A percentile compares a stretch with the other conserved stretches of the same genome.
Conservation (phyloP, 2,113 vertebrate species). For the Rhagologus leucostigma region DNA sequence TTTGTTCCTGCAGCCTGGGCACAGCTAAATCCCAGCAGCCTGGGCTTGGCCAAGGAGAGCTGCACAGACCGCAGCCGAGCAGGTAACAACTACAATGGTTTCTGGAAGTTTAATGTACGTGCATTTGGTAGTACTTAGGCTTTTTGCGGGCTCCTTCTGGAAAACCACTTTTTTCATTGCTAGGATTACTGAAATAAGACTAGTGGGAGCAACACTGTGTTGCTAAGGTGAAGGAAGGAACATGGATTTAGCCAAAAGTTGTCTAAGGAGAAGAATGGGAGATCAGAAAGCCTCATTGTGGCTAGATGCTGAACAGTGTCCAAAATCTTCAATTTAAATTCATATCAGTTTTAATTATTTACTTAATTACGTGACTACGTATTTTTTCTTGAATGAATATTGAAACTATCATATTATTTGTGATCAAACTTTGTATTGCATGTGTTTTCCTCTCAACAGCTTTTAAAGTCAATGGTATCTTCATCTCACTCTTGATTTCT, state of each 20-base stretch:
- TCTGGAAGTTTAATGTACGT: not conserved
- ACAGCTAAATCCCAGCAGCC: not conserved
- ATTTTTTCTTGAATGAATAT: not conserved
- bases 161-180: not conserved
- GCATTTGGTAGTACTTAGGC: not conserved
- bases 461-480: not conserved
- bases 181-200: not conserved
- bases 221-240: not conserved
- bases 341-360: not conserved
- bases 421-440: not conserved
- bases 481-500: not conserved
- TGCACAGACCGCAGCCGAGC: not conserved
- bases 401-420: not conserved
- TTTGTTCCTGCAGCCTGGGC: not conserved
- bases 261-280: not conserved
- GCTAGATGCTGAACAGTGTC: not conserved
- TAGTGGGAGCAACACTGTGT: not conserved
- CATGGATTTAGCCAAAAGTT: not conserved
- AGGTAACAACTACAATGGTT: not conserved
- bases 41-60: not conserved
- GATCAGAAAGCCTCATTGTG: not conserved
- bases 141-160: not conserved
- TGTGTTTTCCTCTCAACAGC: not conserved
- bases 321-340: not conserved
- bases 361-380: not conserved